Evolutionary conservation across 2,113 vertebrate genomes (phyloP).

Genomic region (Catharus fuscescens): DNA sequence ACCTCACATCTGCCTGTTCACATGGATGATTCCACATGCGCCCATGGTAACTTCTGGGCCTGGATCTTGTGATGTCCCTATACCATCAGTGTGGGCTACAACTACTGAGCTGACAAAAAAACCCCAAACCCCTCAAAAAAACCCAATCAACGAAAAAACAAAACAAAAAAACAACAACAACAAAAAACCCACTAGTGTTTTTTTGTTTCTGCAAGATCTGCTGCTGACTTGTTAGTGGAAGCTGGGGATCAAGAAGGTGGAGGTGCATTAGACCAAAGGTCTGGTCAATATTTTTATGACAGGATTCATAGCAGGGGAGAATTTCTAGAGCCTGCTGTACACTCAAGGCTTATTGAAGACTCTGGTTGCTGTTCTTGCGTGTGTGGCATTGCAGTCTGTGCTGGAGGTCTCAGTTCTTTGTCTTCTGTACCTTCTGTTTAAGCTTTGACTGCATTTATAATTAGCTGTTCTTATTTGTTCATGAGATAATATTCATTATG

Average conservation of each 20-base stretch:
- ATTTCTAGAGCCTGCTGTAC: background rate
- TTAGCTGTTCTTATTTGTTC: background rate
- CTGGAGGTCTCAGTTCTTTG: background rate
- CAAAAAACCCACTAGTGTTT: rapidly evolving
- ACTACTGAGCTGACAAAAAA: background rate
- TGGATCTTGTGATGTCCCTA: rapidly evolving
- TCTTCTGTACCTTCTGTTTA: background rate
- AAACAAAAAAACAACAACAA: background rate
- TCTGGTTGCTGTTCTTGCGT: background rate
- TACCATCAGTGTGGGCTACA: background rate
- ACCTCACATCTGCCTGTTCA: background rate
- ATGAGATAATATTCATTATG: background rate
- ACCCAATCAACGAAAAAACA: background rate
- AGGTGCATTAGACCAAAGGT: background rate
- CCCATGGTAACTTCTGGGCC: background rate
- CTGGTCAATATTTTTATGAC: background rate
- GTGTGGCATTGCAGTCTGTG: background rate
- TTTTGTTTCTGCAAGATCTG: background rate
- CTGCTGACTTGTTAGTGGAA: background rate
- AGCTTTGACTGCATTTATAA: background rate
- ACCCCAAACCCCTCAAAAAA: background rate
- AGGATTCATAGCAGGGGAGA: background rate
- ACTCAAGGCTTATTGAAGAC: background rate
- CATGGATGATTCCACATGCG: background rate
- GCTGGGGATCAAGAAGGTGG: background rate